Evolutionary conservation across 2,888 invertebrate genomes (phyloP), one percentile per base, ranked within the genome.

Genomic region (Chelonus formosanus): DNA sequence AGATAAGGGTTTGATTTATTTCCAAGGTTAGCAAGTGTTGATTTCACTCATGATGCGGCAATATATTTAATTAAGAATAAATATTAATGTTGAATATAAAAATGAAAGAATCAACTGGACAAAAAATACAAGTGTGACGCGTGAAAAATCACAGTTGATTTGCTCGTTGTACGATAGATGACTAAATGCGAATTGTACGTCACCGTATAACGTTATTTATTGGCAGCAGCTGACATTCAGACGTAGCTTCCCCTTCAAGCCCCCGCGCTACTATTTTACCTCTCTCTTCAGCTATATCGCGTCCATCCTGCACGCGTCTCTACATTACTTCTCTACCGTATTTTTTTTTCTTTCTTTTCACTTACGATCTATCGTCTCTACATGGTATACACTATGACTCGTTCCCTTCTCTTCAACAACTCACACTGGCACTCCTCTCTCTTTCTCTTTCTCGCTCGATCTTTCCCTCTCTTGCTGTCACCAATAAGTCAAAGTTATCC

Each of bases 401-500:
- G 1, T 32, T 56, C 32, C 56, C 44, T 56, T 44, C 3, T 58
- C 58, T 8, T 47, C 72, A 52, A 52, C 60, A 35, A 44, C 53
- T 35, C 56, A 50, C 65, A 67, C 68, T 67, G 57, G 53, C 73
- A 64, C 66, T 65, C 61, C 64, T 62, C 61, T 70, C 67, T 53
- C 67, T 20, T 20, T 20, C 20, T 20, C 20, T 20, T 20, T 20
- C 20, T 20, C 20, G 20, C 20, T 20, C 20, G 20, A 20, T 20
- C 20, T 20, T 20, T 20, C 20, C 20, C 20, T 20, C 20, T 20
- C 20, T 55, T 71, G 75, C 80, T 80, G 83, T 82, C 81, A 80
- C 84, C 81, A 78, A 82, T 81, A 82, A 82, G 83, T 82, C 83
- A 84, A 84, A 84, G 80, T 84, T 84, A 83, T 83, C 80, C 82